Conservation (phyloP, 2,888 invertebrate genomes). For the Pardosa pseudoannulata region DNA sequence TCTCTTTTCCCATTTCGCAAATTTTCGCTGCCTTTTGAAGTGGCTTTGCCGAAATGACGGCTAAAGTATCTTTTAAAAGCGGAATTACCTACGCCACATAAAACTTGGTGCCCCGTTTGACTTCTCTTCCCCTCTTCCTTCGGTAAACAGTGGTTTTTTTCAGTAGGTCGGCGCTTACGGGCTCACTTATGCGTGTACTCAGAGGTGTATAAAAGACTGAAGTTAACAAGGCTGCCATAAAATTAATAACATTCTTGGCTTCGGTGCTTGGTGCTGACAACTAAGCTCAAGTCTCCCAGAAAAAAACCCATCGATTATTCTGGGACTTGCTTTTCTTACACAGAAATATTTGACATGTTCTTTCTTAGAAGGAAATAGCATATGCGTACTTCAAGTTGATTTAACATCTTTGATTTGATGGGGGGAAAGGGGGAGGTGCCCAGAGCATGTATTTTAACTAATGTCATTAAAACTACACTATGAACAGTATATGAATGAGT, state of each 20-base stretch:
- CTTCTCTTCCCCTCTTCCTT: conserved; percentile 22
- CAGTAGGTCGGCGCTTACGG: conserved; percentile 27
- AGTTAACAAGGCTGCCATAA: conserved; percentile 24
- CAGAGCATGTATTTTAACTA: too few relatives aligned
- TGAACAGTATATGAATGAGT: too few relatives aligned
- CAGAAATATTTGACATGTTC: too few relatives aligned
- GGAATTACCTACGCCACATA: conserved; percentile 48
- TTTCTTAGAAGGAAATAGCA: too few relatives aligned
- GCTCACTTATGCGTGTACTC: conserved; percentile 20
- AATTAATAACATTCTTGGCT: neutral
- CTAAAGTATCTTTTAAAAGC: conserved; percentile 56
- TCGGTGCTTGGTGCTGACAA: too few relatives aligned
- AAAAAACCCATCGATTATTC: too few relatives aligned
- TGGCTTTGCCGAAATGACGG: conserved; percentile 43
- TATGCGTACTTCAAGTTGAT: too few relatives aligned
- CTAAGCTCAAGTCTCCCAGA: too few relatives aligned
- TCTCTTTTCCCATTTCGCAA: conserved; percentile 20
- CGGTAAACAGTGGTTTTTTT: conserved; percentile 56
- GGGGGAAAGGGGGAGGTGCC: too few relatives aligned
- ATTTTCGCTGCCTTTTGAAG: conserved; percentile 41
- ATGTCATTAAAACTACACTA: too few relatives aligned
- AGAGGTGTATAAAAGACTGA: conserved; percentile 37
- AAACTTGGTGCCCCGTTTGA: conserved; percentile 14
- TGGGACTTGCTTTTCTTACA: too few relatives aligned
- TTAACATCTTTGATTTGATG: too few relatives aligned